Percentiles rank a stretch among this genome's conserved stretches.
phyloP scores from a whole-genome alignment of 2,113 vertebrate species.

The Sterrhoptilus dennistouni region DNA sequence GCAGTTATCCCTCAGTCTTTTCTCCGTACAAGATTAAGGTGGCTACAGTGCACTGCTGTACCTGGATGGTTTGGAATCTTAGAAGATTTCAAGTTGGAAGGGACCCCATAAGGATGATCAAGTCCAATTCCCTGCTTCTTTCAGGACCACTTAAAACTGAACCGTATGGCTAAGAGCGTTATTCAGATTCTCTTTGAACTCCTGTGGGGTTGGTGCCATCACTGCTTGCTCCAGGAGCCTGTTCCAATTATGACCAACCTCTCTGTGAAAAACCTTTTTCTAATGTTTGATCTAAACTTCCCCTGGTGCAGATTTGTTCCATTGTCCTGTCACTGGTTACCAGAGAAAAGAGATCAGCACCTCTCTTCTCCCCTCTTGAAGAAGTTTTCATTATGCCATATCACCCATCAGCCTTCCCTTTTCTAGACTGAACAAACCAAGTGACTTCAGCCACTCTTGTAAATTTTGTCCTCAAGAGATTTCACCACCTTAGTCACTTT shows the following conservation, averaged over 20 bases:
- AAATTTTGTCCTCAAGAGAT: neutral
- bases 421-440: neutral
- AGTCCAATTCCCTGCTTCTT: neutral
- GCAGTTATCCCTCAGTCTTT: neutral
- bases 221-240: neutral
- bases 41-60: neutral
- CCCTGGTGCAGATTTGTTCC: neutral
- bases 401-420: neutral
- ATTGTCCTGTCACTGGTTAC: neutral
- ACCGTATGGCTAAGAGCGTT: neutral
- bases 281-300: neutral
- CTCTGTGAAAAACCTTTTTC: neutral
- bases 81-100: neutral
- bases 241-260: neutral
- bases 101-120: neutral
- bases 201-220: neutral
- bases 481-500: neutral
- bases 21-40: neutral
- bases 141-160: neutral
- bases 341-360: neutral
- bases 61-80: neutral
- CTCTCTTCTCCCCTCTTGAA: rapidly evolving
- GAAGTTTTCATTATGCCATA: neutral
- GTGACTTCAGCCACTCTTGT: neutral
- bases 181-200: neutral